These are phyloP conservation scores for Hippoglossus stenolepis DNA, from an alignment of 2,113 vertebrate genomes.

Conservation along the genomic window DNA sequence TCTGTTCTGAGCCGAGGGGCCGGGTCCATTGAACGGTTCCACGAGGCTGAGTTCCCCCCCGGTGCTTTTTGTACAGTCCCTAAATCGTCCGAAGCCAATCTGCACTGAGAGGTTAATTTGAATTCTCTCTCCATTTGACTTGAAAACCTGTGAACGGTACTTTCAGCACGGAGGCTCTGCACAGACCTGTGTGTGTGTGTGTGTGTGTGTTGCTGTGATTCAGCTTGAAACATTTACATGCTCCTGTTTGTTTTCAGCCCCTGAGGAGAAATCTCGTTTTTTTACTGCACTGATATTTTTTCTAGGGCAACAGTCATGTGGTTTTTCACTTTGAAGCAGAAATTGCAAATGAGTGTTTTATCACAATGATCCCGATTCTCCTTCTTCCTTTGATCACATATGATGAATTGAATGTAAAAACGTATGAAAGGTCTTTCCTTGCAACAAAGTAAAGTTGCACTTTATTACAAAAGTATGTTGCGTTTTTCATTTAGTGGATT, in stretches of 20 bases:
- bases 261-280: neutral
- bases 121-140: conserved; percentile 33
- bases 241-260: conserved; percentile 10
- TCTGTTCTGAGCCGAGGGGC: too few species aligned
- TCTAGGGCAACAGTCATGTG: conserved; percentile 4
- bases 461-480: conserved; percentile 26
- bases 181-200: conserved; percentile 9
- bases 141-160: conserved; percentile 42
- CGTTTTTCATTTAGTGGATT: neutral
- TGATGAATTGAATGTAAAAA: conserved; percentile 19
- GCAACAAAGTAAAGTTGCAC: conserved; percentile 42
- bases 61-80: neutral
- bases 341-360: neutral
- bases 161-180: neutral
- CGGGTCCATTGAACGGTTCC: too few species aligned
- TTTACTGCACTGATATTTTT: conserved; percentile 32
- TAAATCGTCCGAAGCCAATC: conserved; percentile 28
- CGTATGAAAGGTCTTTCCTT: conserved; percentile 10
- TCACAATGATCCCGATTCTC: neutral
- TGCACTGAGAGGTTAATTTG: conserved; percentile 7
- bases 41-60: too few species aligned
- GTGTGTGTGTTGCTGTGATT: conserved; percentile 19
- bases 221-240: conserved; percentile 9
- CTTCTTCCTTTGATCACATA: neutral
- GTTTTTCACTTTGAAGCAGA: neutral